Conservation (phyloP, 2,113 vertebrate genomes). For the Okapia johnstoni region DNA sequence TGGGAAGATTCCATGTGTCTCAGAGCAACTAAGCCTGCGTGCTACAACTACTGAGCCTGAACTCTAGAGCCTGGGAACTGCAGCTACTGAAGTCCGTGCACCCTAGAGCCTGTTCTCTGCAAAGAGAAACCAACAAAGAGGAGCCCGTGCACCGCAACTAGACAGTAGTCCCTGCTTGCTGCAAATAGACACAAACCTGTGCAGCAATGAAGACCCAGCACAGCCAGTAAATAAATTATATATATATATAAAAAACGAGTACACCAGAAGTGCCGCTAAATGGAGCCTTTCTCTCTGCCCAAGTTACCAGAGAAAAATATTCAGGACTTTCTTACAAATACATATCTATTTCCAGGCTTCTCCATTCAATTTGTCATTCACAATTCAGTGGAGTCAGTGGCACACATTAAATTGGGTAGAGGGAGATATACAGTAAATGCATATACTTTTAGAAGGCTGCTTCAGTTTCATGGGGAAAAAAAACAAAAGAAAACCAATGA, state of each 20-base stretch:
- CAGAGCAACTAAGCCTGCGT: not conserved
- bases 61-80: not conserved
- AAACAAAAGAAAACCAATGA: not conserved
- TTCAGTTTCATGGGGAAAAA: not conserved
- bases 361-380: not conserved
- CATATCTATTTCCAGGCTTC: not conserved
- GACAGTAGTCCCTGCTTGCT: not conserved
- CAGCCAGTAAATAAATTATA: not conserved
- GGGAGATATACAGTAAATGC: not conserved
- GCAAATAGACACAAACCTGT: not conserved
- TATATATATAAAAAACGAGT: not conserved
- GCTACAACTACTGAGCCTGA: not conserved
- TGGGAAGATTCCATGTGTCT: not conserved
- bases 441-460: constrained; percentile 1
- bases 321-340: not conserved
- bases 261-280: not conserved
- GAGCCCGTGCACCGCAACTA: accelerated
- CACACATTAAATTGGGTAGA: constrained; percentile 20
- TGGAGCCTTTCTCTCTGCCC: not conserved
- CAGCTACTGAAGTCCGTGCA: accelerated
- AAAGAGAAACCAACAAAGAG: not conserved
- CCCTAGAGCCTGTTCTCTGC: not conserved
- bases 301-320: not conserved
- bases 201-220: not conserved
- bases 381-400: not conserved